Evolutionary conservation across 2,797 vertebrate genomes (phyloP).

Genomic region (Chloroceryle inda): DNA sequence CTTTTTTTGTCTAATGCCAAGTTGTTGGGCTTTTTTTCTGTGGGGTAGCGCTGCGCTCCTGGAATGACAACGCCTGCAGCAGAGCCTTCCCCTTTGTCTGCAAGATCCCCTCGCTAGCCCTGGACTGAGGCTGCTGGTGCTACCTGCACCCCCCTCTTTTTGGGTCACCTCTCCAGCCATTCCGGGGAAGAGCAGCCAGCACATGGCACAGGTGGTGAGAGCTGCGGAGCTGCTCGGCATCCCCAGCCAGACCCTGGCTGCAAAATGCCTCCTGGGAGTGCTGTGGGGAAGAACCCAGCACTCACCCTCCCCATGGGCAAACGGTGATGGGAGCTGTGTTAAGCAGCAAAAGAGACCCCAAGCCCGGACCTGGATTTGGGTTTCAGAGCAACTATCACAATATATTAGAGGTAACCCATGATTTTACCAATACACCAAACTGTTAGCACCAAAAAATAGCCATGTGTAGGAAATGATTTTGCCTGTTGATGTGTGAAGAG

Average conservation of each 20-base stretch:
- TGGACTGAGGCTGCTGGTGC: slow-evolving; percentile 46
- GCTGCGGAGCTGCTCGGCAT: not conserved
- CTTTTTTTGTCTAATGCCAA: not conserved
- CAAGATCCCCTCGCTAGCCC: slow-evolving; percentile 83
- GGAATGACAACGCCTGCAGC: slow-evolving; percentile 86
- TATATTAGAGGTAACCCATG: not conserved
- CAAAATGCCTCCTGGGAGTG: not conserved
- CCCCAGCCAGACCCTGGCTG: not conserved
- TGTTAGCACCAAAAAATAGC: not conserved
- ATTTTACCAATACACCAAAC: not conserved
- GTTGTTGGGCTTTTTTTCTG: not conserved
- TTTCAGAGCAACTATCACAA: not conserved
- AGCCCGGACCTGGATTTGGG: not conserved
- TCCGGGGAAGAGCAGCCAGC: not conserved
- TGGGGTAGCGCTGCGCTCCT: slow-evolving; percentile 83
- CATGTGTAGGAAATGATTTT: not conserved
- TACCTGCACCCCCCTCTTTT: not conserved
- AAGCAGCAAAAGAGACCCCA: not conserved
- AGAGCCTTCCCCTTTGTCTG: slow-evolving; percentile 87
- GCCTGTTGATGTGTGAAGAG: not conserved
- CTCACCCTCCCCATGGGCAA: not conserved
- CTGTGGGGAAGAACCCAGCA: fast-evolving
- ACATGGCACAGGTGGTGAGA: fast-evolving
- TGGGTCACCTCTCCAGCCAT: not conserved
- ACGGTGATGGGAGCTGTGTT: not conserved